Base-by-base conservation (phyloP, 2,888 invertebrate species). In the Rhyacophila evoluta region DNA sequence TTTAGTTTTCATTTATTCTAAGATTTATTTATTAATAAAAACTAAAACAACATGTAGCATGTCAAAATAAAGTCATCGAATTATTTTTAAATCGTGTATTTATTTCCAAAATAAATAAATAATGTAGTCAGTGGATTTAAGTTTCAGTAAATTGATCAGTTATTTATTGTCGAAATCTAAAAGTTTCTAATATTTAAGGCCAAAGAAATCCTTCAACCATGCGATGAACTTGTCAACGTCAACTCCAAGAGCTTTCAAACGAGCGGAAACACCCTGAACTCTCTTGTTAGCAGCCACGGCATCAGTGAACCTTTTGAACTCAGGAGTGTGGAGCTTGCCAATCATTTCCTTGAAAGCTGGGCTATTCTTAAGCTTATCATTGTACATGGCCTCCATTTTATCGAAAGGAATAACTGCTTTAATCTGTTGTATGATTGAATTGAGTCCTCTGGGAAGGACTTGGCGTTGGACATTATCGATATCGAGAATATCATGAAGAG, bases 331-430 rank as follows among this genome's bases (percentile, higher is more conserved):
- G 67, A 77, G 15, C 33, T 72, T 33, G 1, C 27, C 68, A 67
- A 77, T 36, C 1, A 75, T 25, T 8, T 39, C 28, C 38, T 69
- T 70, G 38, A 75, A 75, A 1, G 36, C 70, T 10, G 36, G 25
- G 29, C 75, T 75, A 12, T 19, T 70, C 36, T 75, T 10, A 6
- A 70, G 3, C 15, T 75, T 75, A 8, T 29, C 27, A 10, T 28
- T 5, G 5, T 70, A 29, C n/a, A 11, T 68, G 3, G 6, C 25
- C 25, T 68, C 15, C 10, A 19, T 68, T 19, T 19, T 15, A 15
- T 19, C 12, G 3, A 15, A 6, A 6, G 15, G 25, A 15, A 19
- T 5, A 4, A 8, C 19, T 15, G 15, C 11, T 68, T 19, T 19
- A 10, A 68, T 19, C 10, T 19, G 3, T 19, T 12, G 11, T 2